Evolutionary conservation across 2,797 vertebrate genomes (phyloP), one percentile per base, ranked within the genome.

Genomic region (Sebastolobus alascanus): DNA sequence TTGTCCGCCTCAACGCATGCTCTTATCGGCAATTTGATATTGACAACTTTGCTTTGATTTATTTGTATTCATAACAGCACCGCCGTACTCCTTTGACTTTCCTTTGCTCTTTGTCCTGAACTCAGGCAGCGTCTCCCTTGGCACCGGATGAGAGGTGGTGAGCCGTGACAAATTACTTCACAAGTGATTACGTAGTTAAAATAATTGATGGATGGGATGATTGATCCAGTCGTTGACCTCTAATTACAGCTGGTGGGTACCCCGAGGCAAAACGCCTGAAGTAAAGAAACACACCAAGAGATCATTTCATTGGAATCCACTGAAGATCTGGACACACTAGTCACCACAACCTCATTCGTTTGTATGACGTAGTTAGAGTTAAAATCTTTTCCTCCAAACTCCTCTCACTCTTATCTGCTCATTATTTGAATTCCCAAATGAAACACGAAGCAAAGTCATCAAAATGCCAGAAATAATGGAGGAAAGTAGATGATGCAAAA

Each of bases 81-180:
- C 14, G 9, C 50, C 4, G 43, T 2, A 6, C 61, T 71, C 58
- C 33, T 59, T 33, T 80, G 65, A 69, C 75, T 80, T 82, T 76
- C 50, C 27, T 43, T 37, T 60, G 72, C 68, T 40, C 59, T 73
- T 68, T 50, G 31, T 64, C 52, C 22, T 33, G 13, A 61, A 58
- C 46, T 58, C 10, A 0, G 35, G 58, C 68, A 38, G 29, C 5
- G 1, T 8, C 43, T 61, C 60, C 40, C 33, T 59, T 18, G 40
- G 27, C 61, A 25, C n/a, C 55, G 58, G 40, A 18, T 55, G 66
- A 64, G 72, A 77, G 66, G n/a, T 52, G 50, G 59, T 55, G 87
- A 84, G 40, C 79, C 5, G 8, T 65, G 87, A 81, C 79, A 69
- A 89, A 86, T 85, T 25, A 79, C 84, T 87, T 85, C 64, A 76